Evolutionary conservation across 1,140 invertebrate genomes (phyloP).

Genomic region (Caenorhabditis briggsae): DNA sequence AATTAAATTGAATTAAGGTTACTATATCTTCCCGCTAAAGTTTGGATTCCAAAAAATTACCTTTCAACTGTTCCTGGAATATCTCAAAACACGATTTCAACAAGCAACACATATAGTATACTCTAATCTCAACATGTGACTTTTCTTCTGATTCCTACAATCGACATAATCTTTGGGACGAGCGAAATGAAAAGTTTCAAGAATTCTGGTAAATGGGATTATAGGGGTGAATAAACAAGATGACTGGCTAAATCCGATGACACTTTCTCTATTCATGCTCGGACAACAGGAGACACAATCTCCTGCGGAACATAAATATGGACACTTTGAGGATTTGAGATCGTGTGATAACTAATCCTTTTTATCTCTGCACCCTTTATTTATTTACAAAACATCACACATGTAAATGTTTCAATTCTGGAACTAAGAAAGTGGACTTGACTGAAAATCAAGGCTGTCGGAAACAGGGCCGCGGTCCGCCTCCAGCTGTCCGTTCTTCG

Average conservation of each 20-base stretch:
- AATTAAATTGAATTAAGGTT: too few relatives aligned
- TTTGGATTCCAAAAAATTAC: too few relatives aligned
- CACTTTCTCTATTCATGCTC: not conserved
- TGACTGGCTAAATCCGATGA: slow-evolving; percentile 53
- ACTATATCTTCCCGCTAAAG: too few relatives aligned
- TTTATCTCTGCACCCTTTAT: slow-evolving; percentile 41
- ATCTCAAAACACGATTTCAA: not conserved
- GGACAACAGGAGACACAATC: slow-evolving; percentile 30
- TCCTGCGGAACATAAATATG: not conserved
- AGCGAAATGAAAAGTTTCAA: slow-evolving; percentile 32
- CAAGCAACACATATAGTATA: slow-evolving; percentile 16
- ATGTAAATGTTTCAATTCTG: not conserved
- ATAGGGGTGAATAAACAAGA: slow-evolving; percentile 6
- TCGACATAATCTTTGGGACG: slow-evolving; percentile 23
- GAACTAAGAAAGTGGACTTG: not conserved
- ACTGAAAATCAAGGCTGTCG: too few relatives aligned
- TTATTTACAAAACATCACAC: not conserved
- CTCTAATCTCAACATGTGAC: slow-evolving; percentile 27
- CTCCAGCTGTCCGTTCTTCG: too few relatives aligned
- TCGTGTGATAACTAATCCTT: not conserved
- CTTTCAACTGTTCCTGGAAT: not conserved
- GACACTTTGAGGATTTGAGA: not conserved
- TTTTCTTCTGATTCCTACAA: slow-evolving; percentile 29
- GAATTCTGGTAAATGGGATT: slow-evolving; percentile 19
- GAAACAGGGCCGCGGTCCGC: too few relatives aligned